Base-by-base conservation (phyloP, 1,140 invertebrate species). In the Drosophila kurseongensis region DNA sequence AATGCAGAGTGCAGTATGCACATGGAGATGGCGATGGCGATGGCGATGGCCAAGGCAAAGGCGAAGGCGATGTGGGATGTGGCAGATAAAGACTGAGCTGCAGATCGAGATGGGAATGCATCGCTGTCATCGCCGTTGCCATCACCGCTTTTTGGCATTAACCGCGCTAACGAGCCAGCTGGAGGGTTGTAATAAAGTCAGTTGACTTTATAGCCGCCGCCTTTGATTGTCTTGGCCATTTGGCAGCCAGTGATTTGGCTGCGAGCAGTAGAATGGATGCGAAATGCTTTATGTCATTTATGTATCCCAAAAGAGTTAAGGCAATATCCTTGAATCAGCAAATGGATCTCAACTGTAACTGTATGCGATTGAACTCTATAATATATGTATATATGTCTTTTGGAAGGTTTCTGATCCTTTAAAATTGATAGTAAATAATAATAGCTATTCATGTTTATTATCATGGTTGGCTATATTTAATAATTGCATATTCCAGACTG, bases 151-250 rank as follows among this genome's bases (percentile, higher is more conserved):
- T 71, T 69, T 65, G 58, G 57, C 80, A 84, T 84, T 84, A 84
- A 84, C 54, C 62, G 67, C 38, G 67, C 80, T 80, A 84, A 84
- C 80, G 80, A 84, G 79, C 60, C 72, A 71, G 40, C 67, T 57
- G 67, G 18, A 47, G 48, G 42, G 35, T 18, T 40, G 80, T 74
- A 76, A 85, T 84, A 84, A 84, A 84, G 68, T 86, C 73, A 62
- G 81, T 77, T 85, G 77, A 85, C 73, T 80, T 84, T 80, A 84
- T 85, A 60, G 75, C 75, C 69, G 40, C 73, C 69, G 44, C 73
- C 51, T 82, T 80, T 75, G 71, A 71, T 62, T 75, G 63, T 55
- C 48, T 79, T 55, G 69, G 57, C 75, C 60, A 66, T 72, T 76
- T 42, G 35, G 35, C 47, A 47, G 41, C 12, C 54, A 35, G 42